Evolutionary conservation across 1,140 invertebrate genomes (phyloP), one percentile per base, ranked within the genome.

Genomic region (Cydia strobilella): DNA sequence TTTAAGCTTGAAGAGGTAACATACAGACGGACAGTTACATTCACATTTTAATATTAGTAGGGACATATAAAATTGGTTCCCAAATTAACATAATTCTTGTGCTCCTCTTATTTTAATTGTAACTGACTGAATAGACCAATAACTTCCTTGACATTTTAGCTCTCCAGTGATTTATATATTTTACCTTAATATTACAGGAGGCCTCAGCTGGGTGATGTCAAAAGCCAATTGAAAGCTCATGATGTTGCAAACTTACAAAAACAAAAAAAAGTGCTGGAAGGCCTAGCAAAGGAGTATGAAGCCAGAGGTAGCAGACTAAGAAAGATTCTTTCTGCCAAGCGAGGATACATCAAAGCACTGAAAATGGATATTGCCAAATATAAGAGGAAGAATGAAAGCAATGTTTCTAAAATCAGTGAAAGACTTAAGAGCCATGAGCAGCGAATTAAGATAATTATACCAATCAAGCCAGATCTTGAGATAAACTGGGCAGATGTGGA

Each of bases 331-430:
- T 76, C 80, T 63, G 87, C 87, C 13, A 90, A 90, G 85, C 84
- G 93, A 80, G 84, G 88, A 23, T 90, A 92, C 42, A 76, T 92
- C 3, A 92, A 89, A 83, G 88, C 84, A 69, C 77, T 92, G 59
- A 88, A 91, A 80, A 82, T 90, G 82, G 90, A 92, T 74, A 88
- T 93, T 65, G 83, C 86, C 74, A 91, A 92, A 75, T 92, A 92
- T 77, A 80, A 89, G 79, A 91, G 87, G 75, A 92, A 88, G 80
- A 91, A 85, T 86, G 89, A 91, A 74, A 85, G 89, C 63, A 76
- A 89, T 42, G 76, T 90, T 9, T 45, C 63, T 25, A 90, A 86
- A 80, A 82, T 92, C 51, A 77, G 76, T 78, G 83, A 87, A 20
- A 89, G 86, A 76, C 72, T 92, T 48, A 78, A 86, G 75, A 82